These are phyloP conservation scores for Catocala sponsa DNA, from an alignment of 2,888 invertebrate species.

Conservation along the genomic window DNA sequence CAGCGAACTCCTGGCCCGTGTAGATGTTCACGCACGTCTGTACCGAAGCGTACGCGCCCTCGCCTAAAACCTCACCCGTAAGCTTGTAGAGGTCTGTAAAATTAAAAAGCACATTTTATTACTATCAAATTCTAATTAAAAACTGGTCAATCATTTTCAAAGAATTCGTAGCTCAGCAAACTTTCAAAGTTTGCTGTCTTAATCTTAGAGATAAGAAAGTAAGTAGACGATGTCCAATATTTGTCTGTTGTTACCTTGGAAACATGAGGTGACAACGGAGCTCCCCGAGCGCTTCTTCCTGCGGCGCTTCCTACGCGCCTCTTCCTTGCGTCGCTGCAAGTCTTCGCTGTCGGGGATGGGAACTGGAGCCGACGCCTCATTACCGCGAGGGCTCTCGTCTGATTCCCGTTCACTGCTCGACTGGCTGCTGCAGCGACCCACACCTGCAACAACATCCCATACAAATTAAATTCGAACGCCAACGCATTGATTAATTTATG, in stretches of 20 bases:
- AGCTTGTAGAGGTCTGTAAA: constrained; percentile 96
- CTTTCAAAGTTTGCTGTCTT: constrained; percentile 17
- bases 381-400: constrained; percentile 77
- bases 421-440: constrained; percentile 86
- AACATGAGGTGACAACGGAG: constrained; percentile 95
- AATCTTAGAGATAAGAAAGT: constrained; percentile 26
- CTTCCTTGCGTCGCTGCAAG: constrained; percentile 94
- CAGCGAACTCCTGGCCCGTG: constrained; percentile 98
- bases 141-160: not conserved
- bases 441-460: constrained; percentile 68
- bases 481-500: constrained; percentile 4
- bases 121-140: not conserved
- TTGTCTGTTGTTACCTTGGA: constrained; percentile 90
- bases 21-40: constrained; percentile 97
- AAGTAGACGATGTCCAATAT: constrained; percentile 11
- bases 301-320: constrained; percentile 95
- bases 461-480: constrained; percentile 12
- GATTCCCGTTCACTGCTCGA: constrained; percentile 87
- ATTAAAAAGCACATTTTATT: constrained; percentile 30
- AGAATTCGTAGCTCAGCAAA: constrained; percentile 2
- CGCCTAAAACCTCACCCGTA: constrained; percentile 98
- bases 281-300: constrained; percentile 97
- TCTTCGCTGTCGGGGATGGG: constrained; percentile 89
- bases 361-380: constrained; percentile 87
- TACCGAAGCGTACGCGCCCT: constrained; percentile 98